Base-by-base conservation (phyloP, 2,797 vertebrate genomes). In the Crenuchus spilurus region DNA sequence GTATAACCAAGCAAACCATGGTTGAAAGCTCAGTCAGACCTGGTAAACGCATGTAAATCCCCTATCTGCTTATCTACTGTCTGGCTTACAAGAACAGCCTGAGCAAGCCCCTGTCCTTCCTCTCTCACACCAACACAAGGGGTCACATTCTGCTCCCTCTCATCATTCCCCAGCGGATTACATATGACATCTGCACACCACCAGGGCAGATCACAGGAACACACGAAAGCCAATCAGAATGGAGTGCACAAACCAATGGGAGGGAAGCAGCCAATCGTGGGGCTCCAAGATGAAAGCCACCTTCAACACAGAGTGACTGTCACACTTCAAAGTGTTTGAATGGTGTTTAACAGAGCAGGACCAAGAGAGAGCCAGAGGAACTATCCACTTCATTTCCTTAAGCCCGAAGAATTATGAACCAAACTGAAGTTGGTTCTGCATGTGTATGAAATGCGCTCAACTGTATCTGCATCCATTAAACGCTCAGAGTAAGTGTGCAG, bases 211-310 rank as follows among this genome's bases (percentile, higher is more conserved):
- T 22, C 24, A 16, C 26, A 44, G 18, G 1, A 18, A 18, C n/a
- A 52, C 4, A n/a, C 44, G 30, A 31, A 58, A 8, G 16, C 31
- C 72, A 20, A 39, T 66, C 41, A 58, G 4, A 2, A 31, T 6
- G 11, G 31, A 31, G 26, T 37, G 35, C 28, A 30, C n/a, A 52
- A 61, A 18, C 3, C 9, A n/a, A 20, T 10, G 31, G 33, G 24
- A 30, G 13, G n/a, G 9, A 5, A 67, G 24, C 49, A 63, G 20
- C 66, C 58, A 70, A 74, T 63, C 74, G 46, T 48, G 63, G 26
- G 3, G 28, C 46, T 62, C 26, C 31, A 41, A 9, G 3, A 44
- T 35, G 10, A 61, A 44, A 35, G 26, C 6, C n/a, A 52, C 28
- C 16, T 31, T 26, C 16, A 28, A 18, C 33, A 26, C n/a, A 33